A percentile compares a stretch with the other conserved stretches of the same genome.
phyloP scores from a whole-genome alignment of 2,888 invertebrate species.

The Diploptera punctata region DNA sequence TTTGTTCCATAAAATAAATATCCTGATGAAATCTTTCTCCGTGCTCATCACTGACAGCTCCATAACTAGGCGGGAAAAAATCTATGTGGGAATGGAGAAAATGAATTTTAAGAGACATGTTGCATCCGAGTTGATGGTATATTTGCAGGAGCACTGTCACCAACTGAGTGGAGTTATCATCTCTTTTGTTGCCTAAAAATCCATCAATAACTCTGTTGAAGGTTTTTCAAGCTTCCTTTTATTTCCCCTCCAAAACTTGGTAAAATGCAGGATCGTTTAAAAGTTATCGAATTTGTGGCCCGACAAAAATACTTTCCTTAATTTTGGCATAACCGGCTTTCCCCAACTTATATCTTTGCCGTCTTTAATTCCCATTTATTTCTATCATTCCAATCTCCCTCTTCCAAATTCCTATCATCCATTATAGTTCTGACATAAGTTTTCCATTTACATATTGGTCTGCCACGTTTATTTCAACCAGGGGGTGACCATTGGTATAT shows the following conservation, averaged over 20 bases:
- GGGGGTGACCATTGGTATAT: too few species aligned
- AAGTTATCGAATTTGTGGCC: too few species aligned
- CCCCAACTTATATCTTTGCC: too few species aligned
- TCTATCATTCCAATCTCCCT: too few species aligned
- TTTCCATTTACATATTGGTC: too few species aligned
- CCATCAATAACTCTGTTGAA: neutral
- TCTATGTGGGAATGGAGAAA: neutral
- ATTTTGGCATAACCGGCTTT: too few species aligned
- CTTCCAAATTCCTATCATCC: too few species aligned
- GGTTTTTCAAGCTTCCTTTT: conserved; percentile 8
- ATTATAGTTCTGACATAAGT: too few species aligned
- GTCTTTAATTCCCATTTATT: too few species aligned
- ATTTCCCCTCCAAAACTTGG: conserved; percentile 1
- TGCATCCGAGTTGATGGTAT: neutral
- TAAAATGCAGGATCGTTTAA: neutral
- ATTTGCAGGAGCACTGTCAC: neutral
- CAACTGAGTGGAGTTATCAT: neutral
- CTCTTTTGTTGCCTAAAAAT: neutral
- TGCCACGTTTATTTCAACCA: too few species aligned
- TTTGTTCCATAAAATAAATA: too few species aligned
- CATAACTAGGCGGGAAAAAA: neutral
- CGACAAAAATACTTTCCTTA: too few species aligned
- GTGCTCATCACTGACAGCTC: neutral
- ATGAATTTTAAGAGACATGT: conserved; percentile 1
- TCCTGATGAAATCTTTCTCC: neutral